A percentile compares a stretch with the other conserved stretches of the same genome.
These are phyloP conservation scores for Chelonus formosanus DNA, from an alignment of 2,888 invertebrate species.

Conservation along the genomic window DNA sequence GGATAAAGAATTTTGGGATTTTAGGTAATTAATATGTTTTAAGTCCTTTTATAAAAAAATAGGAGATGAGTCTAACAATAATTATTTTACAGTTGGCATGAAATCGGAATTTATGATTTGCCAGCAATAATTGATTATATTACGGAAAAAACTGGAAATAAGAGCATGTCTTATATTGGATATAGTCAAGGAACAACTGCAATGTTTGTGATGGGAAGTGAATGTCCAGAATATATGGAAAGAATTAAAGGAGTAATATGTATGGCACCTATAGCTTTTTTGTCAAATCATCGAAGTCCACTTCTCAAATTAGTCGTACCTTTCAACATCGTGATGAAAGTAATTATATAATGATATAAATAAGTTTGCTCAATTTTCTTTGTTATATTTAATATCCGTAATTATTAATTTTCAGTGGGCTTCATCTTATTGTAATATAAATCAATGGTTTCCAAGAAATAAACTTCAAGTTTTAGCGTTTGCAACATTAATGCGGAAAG, in stretches of 20 bases:
- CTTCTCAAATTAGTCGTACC: slow-evolving; percentile 55
- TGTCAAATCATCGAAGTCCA: slow-evolving; percentile 59
- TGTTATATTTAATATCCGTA: slow-evolving; percentile 29
- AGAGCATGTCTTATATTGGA: slow-evolving; percentile 68
- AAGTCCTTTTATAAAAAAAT: no score
- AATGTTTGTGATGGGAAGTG: slow-evolving; percentile 62
- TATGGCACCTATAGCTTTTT: slow-evolving; percentile 63
- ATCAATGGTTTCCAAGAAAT: slow-evolving; percentile 60
- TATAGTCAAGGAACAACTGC: slow-evolving; percentile 70
- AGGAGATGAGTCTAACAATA: background rate
- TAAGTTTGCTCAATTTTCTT: slow-evolving; percentile 26
- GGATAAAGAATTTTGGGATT: slow-evolving; percentile 62
- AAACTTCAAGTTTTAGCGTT: slow-evolving; percentile 56
- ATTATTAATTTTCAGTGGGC: slow-evolving; percentile 57
- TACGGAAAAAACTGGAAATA: slow-evolving; percentile 62
- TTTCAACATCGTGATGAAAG: slow-evolving; percentile 57
- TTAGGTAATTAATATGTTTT: slow-evolving; percentile 50
- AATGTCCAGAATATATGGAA: slow-evolving; percentile 61
- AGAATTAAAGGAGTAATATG: slow-evolving; percentile 61
- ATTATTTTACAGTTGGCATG: slow-evolving; percentile 68
- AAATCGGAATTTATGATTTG: slow-evolving; percentile 71
- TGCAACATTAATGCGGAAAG: slow-evolving; percentile 54
- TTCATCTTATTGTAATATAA: slow-evolving; percentile 58
- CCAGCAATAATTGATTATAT: slow-evolving; percentile 71
- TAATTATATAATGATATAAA: slow-evolving; percentile 38